Percentiles rank a stretch among this genome's conserved stretches.
These are phyloP conservation scores for Prionailurus viverrinus DNA, from an alignment of 2,113 vertebrate genomes.

Conservation along the genomic window DNA sequence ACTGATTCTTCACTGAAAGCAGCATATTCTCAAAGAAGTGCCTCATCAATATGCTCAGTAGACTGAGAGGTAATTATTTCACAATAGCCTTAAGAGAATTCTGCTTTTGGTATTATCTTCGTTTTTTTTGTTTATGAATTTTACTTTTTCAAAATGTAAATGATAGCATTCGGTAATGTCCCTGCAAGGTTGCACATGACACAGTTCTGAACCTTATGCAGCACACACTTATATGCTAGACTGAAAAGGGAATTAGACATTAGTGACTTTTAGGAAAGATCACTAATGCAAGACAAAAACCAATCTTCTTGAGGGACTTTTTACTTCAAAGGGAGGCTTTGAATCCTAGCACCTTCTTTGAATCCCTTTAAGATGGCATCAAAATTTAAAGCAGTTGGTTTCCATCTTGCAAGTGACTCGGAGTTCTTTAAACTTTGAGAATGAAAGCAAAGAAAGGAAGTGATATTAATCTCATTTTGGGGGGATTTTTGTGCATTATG, in stretches of 20 bases:
- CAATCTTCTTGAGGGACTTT: slow-evolving; percentile 38
- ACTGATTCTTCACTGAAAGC: not conserved
- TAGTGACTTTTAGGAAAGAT: slow-evolving; percentile 71
- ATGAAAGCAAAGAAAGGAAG: slow-evolving; percentile 60
- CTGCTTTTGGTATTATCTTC: slow-evolving; percentile 19
- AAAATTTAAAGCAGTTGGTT: slow-evolving; percentile 75
- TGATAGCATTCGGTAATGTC: not conserved
- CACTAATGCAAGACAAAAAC: slow-evolving; percentile 68
- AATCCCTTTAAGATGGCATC: slow-evolving; percentile 62
- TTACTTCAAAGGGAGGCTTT: slow-evolving; percentile 72
- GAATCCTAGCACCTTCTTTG: slow-evolving; percentile 61
- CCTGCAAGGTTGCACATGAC: not conserved
- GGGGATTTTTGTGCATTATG: slow-evolving; percentile 23
- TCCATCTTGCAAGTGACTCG: slow-evolving; percentile 56
- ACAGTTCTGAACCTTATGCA: not conserved
- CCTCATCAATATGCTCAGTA: not conserved
- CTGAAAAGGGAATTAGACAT: slow-evolving; percentile 62
- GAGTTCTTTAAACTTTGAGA: slow-evolving; percentile 62
- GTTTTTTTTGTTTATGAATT: slow-evolving; percentile 29
- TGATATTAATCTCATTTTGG: not conserved
- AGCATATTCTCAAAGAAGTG: not conserved
- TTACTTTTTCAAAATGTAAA: not conserved
- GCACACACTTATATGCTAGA: not conserved
- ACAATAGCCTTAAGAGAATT: not conserved
- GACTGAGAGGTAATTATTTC: not conserved